phyloP scores from a whole-genome alignment of 92 coral and sea anemone genomes.

The Epizoanthus ramosus region DNA sequence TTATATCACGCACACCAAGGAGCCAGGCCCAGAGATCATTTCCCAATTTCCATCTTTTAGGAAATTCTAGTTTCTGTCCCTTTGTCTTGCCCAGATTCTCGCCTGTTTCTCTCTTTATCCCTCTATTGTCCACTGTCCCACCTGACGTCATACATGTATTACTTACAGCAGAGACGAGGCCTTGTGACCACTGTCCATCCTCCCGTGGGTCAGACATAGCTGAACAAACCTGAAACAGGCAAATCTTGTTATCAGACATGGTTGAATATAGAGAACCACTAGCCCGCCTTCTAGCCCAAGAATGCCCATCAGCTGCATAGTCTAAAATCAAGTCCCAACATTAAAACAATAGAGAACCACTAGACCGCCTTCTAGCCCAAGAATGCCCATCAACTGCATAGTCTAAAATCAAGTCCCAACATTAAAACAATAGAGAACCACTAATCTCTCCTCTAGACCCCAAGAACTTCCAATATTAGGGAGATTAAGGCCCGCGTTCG shows the following conservation, averaged over 20 bases:
- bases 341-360: not conserved
- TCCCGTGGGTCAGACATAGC: constrained; percentile 83
- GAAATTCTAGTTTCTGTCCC: no score
- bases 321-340: not conserved
- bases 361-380: constrained; percentile 68
- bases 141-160: not conserved
- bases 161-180: constrained; percentile 99
- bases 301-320: constrained; percentile 59
- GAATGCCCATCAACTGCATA: constrained; percentile 62
- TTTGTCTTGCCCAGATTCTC: no score
- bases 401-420: not conserved
- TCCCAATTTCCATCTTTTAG: no score
- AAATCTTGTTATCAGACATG: not conserved
- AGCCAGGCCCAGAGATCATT: no score
- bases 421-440: not conserved
- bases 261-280: not conserved
- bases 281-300: constrained; percentile 72
- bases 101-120: no score
- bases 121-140: not conserved
- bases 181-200: constrained; percentile 99
- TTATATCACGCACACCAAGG: no score
- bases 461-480: not conserved
- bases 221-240: constrained; percentile 80
- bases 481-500: no score
- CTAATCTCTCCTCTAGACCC: constrained; percentile 51